Percentiles rank a stretch among this genome's conserved stretches.
These are phyloP conservation scores for Octopus sinensis DNA, from an alignment of 1,140 invertebrate species.

Conservation along the genomic window DNA sequence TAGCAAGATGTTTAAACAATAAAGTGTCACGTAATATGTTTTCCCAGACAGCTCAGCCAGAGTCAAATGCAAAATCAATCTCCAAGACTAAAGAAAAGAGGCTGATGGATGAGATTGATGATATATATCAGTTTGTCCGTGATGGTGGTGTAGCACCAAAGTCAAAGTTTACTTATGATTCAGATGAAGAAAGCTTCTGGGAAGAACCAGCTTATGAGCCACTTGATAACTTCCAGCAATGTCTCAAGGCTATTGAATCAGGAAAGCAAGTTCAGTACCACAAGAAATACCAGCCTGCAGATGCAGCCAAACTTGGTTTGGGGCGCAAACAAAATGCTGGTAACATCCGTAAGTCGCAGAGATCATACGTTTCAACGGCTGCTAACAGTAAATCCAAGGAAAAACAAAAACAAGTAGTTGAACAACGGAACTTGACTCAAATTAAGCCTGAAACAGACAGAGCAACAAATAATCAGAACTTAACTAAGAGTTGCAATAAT, in stretches of 20 bases:
- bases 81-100: constrained; percentile 60
- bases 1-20: constrained; percentile 42
- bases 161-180: constrained; percentile 43
- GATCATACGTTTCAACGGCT: too few relatives aligned
- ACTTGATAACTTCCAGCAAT: constrained; percentile 43
- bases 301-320: constrained; percentile 21
- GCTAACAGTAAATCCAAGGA: too few relatives aligned
- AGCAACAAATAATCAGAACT: too few relatives aligned
- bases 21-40: constrained; percentile 41
- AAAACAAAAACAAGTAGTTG: too few relatives aligned
- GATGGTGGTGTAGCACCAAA: constrained; percentile 76
- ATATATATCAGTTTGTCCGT: constrained; percentile 92
- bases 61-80: constrained; percentile 21
- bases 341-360: neutral
- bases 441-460: too few relatives aligned
- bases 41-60: constrained; percentile 22
- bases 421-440: too few relatives aligned
- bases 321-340: constrained; percentile 4
- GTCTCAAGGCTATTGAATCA: constrained; percentile 37
- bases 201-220: constrained; percentile 54
- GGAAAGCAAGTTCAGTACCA: constrained; percentile 32
- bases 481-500: too few relatives aligned
- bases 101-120: constrained; percentile 88
- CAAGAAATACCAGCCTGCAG: constrained; percentile 28
- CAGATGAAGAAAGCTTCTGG: constrained; percentile 52